Evolutionary conservation across 2,888 invertebrate genomes (phyloP).

Genomic region (Eilema depressum): DNA sequence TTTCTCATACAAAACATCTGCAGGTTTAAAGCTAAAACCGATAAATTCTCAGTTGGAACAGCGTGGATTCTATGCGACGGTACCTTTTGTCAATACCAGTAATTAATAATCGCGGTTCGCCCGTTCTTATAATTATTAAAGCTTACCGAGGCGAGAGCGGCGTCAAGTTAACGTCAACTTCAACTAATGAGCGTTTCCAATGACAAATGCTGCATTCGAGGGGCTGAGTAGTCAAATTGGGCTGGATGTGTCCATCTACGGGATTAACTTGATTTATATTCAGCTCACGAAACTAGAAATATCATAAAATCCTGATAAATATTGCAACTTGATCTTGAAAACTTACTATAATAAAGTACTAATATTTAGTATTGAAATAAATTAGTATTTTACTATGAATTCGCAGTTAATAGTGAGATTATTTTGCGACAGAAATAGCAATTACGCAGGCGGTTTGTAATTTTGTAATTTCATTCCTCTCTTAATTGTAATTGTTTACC

Average conservation of each 20-base stretch:
- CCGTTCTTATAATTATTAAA: conserved; percentile 82
- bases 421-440: neutral
- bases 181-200: conserved; percentile 81
- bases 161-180: conserved; percentile 84
- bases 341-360: neutral
- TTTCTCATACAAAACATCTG: conserved; percentile 39
- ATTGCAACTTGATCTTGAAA: neutral
- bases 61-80: conserved; percentile 57
- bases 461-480: conserved; percentile 6
- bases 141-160: conserved; percentile 75
- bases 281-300: conserved; percentile 18
- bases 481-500: conserved; percentile 19
- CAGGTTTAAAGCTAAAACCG: conserved; percentile 56
- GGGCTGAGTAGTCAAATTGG: conserved; percentile 64
- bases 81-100: conserved; percentile 80
- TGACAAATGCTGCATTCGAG: conserved; percentile 81
- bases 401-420: neutral
- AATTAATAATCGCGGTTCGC: conserved; percentile 77
- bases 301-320: neutral
- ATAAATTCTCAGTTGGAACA: conserved; percentile 66
- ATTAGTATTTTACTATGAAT: neutral
- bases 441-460: conserved; percentile 3
- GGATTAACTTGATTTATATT: conserved; percentile 29
- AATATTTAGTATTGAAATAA: neutral
- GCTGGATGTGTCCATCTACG: conserved; percentile 60